Conservation (phyloP, 2,113 vertebrate genomes). For the Stigmatopora argus region DNA sequence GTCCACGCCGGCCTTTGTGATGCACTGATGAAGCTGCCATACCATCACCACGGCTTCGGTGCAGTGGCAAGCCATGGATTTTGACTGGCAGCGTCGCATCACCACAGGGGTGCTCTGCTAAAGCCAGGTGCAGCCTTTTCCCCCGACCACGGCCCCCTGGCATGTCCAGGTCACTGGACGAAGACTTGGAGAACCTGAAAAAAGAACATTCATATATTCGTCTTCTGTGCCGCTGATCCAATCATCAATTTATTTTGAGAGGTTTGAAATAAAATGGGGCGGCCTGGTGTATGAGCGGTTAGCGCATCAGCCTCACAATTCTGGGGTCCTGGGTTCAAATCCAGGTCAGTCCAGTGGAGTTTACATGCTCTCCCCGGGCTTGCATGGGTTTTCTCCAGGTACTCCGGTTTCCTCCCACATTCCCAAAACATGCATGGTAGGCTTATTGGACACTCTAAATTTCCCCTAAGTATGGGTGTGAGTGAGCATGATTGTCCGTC, state of each 20-base stretch:
- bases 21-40: constrained; percentile 65
- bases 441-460: no score
- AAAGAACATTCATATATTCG: background rate
- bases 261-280: background rate
- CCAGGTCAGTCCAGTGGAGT: no score
- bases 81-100: constrained; percentile 78
- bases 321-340: no score
- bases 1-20: constrained; percentile 87
- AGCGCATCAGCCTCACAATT: no score
- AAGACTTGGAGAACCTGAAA: constrained; percentile 92
- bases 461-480: no score
- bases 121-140: constrained; percentile 82
- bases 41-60: constrained; percentile 85
- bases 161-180: constrained; percentile 91
- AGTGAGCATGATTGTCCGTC: no score
- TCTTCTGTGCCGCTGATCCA: background rate
- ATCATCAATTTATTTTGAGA: background rate
- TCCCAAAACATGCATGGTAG: no score
- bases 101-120: constrained; percentile 70
- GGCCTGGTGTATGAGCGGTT: no score
- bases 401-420: no score
- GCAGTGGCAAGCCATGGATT: constrained; percentile 81
- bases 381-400: no score
- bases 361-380: no score
- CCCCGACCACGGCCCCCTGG: constrained; percentile 87